These are phyloP conservation scores for Gorsachius magnificus DNA, from an alignment of 2,797 vertebrate species.

Conservation along the genomic window DNA sequence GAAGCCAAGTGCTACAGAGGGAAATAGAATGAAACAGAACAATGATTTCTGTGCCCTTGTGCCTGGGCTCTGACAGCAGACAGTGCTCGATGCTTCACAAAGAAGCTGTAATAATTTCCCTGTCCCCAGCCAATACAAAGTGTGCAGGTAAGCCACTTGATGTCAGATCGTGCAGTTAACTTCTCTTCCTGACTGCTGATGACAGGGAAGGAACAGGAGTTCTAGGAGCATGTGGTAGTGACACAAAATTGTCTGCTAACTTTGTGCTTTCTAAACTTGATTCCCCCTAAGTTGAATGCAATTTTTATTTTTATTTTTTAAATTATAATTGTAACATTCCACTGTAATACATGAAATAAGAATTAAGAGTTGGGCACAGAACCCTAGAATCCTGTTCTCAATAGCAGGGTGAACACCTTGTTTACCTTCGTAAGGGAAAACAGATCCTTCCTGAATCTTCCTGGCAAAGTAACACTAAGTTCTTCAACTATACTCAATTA, in stretches of 20 bases:
- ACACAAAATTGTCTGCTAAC: background rate
- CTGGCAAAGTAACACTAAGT: background rate
- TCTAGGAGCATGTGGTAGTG: background rate
- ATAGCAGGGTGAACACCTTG: background rate
- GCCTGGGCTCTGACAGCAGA: background rate
- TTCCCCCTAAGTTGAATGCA: background rate
- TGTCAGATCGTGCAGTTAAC: background rate
- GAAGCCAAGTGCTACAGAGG: background rate
- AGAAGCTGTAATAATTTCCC: background rate
- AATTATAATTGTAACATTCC: background rate
- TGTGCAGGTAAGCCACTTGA: background rate
- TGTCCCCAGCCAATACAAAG: background rate
- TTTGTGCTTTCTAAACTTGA: background rate
- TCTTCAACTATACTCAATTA: background rate
- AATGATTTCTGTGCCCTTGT: background rate
- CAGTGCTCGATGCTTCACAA: background rate
- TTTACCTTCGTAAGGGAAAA: background rate
- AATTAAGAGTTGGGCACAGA: background rate
- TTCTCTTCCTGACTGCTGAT: background rate
- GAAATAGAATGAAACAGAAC: background rate
- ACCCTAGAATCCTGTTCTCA: background rate
- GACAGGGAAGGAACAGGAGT: background rate
- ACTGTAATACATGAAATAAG: background rate
- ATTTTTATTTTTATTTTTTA: background rate
- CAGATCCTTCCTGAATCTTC: background rate